Evolutionary conservation across 2,797 vertebrate species (phyloP).

Genomic region (Dromococcyx pavoninus): DNA sequence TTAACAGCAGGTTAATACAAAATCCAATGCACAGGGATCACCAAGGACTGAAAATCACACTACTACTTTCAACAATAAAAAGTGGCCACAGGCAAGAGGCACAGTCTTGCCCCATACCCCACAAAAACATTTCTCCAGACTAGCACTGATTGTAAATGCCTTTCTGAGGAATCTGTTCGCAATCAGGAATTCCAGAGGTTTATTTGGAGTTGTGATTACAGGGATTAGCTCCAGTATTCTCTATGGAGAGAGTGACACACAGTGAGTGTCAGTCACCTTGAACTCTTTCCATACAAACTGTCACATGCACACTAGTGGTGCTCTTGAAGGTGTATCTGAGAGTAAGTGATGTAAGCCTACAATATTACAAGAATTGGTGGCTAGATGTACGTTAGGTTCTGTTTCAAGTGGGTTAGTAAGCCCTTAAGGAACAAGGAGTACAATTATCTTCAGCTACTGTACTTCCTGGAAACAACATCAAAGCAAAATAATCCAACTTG

Average conservation of each 20-base stretch:
- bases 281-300: not conserved
- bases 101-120: not conserved
- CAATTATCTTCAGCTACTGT: not conserved
- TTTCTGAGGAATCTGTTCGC: not conserved
- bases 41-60: not conserved
- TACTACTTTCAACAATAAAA: not conserved
- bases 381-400: not conserved
- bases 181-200: not conserved
- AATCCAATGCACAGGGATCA: not conserved
- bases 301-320: not conserved
- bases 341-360: not conserved
- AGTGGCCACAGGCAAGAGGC: not conserved
- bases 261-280: not conserved
- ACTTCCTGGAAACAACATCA: not conserved
- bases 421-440: not conserved
- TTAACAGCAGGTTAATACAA: not conserved
- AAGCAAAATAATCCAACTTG: not conserved
- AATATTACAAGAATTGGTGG: not conserved
- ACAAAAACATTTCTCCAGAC: not conserved
- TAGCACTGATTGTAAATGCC: not conserved
- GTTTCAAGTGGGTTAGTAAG: not conserved
- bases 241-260: not conserved
- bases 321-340: not conserved
- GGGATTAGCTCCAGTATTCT: not conserved
- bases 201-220: not conserved